phyloP scores from a whole-genome alignment of 2,113 vertebrate species.

The Gorsachius goisagi region DNA sequence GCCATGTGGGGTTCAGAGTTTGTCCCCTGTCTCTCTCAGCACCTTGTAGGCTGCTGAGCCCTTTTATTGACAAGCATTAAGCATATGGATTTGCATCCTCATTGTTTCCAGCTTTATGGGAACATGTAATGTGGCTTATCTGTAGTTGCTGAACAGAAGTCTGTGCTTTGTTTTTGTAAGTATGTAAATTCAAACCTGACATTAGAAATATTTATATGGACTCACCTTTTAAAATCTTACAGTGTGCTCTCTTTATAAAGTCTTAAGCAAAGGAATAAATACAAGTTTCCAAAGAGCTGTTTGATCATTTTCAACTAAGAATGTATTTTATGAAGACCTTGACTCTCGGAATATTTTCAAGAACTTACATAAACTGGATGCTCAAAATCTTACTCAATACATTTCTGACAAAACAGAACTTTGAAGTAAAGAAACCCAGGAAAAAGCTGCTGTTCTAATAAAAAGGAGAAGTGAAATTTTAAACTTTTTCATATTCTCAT shows the following conservation, averaged over 20 bases:
- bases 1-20: accelerated
- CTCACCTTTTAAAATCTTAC: not conserved
- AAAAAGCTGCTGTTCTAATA: not conserved
- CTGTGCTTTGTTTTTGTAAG: not conserved
- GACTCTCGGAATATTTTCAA: not conserved
- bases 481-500: not conserved
- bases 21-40: not conserved
- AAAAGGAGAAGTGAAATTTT: not conserved
- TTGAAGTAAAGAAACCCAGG: not conserved
- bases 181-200: not conserved
- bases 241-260: not conserved
- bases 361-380: not conserved
- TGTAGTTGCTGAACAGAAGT: not conserved
- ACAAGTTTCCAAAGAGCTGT: not conserved
- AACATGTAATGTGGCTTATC: not conserved
- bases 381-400: not conserved
- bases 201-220: not conserved
- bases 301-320: not conserved
- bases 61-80: not conserved
- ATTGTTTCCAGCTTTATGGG: not conserved
- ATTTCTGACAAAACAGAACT: not conserved
- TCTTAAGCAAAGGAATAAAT: not conserved
- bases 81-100: accelerated
- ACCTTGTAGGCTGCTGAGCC: not conserved
- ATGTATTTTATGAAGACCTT: not conserved